These are phyloP conservation scores for Alsophila aescularia DNA, from an alignment of 2,888 invertebrate species.

Conservation along the genomic window DNA sequence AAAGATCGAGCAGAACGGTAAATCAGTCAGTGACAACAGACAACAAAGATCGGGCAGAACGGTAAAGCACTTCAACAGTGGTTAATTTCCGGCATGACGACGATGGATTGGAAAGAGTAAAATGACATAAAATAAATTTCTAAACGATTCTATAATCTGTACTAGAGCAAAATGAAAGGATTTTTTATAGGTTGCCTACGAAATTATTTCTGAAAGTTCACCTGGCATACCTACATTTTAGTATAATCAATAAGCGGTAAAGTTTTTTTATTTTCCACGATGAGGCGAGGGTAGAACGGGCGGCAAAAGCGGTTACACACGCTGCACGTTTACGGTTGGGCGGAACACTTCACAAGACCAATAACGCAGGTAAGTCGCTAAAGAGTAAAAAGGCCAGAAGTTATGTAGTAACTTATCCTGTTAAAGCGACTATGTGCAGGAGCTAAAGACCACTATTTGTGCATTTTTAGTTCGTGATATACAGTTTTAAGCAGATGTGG, in stretches of 20 bases:
- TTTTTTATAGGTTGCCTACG: not conserved
- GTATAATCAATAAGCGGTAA: constrained; percentile 12
- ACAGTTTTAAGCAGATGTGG: too few relatives aligned
- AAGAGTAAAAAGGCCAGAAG: constrained; percentile 5
- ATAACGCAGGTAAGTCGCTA: constrained; percentile 21
- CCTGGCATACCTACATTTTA: constrained; percentile 3
- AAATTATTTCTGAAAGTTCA: constrained; percentile 4
- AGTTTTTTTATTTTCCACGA: constrained; percentile 11
- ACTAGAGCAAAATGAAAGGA: not conserved
- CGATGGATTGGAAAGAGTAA: too few relatives aligned
- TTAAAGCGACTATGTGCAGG: not conserved
- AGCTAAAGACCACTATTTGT: too few relatives aligned
- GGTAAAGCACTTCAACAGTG: too few relatives aligned
- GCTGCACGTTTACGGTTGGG: constrained; percentile 44
- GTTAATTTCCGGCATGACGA: too few relatives aligned
- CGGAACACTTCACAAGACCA: constrained; percentile 47
- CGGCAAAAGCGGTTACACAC: constrained; percentile 19
- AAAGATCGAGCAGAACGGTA: too few relatives aligned
- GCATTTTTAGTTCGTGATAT: too few relatives aligned
- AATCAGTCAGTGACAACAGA: too few relatives aligned
- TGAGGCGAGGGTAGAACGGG: constrained; percentile 11
- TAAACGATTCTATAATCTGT: not conserved
- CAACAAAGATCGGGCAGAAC: too few relatives aligned
- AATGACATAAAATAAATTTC: not conserved
- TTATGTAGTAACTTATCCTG: not conserved